phyloP scores from a whole-genome alignment of 2,888 invertebrate species.

The Rhagium mordax region DNA sequence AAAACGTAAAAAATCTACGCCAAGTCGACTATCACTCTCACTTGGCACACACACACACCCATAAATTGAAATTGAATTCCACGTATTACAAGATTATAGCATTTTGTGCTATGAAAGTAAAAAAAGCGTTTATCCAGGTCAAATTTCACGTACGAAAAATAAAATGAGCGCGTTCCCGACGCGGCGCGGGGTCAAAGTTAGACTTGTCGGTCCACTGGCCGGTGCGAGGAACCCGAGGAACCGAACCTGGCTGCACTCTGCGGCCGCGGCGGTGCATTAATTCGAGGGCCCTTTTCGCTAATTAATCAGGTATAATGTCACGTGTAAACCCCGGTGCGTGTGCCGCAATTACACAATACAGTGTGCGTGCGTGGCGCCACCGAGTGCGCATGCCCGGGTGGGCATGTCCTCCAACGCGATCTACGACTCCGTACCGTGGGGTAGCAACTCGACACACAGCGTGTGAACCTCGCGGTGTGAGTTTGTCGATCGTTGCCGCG shows the following conservation, averaged over 20 bases:
- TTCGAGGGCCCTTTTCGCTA: conserved; percentile 42
- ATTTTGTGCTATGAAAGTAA: neutral
- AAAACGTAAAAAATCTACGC: neutral
- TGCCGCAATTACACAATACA: conserved; percentile 66
- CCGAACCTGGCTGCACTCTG: conserved; percentile 5
- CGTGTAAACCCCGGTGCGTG: conserved; percentile 63
- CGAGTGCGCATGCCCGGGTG: conserved; percentile 63
- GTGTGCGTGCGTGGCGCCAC: conserved; percentile 68
- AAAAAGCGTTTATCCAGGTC: neutral
- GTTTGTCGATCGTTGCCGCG: conserved; percentile 25
- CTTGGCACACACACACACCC: neutral
- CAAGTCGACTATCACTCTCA: neutral
- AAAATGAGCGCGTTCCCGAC: neutral
- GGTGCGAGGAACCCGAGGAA: conserved; percentile 5
- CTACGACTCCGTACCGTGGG: conserved; percentile 58
- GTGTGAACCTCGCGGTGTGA: conserved; percentile 44
- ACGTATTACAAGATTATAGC: neutral
- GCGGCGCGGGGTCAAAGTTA: neutral
- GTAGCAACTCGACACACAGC: conserved; percentile 39
- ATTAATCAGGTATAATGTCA: conserved; percentile 57
- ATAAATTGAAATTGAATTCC: neutral
- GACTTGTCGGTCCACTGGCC: neutral
- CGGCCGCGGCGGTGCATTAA: neutral
- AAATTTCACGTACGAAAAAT: neutral
- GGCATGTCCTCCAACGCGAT: conserved; percentile 65